Conservation (phyloP, 2,888 invertebrate species). For the Rhynchonema sp. region DNA sequence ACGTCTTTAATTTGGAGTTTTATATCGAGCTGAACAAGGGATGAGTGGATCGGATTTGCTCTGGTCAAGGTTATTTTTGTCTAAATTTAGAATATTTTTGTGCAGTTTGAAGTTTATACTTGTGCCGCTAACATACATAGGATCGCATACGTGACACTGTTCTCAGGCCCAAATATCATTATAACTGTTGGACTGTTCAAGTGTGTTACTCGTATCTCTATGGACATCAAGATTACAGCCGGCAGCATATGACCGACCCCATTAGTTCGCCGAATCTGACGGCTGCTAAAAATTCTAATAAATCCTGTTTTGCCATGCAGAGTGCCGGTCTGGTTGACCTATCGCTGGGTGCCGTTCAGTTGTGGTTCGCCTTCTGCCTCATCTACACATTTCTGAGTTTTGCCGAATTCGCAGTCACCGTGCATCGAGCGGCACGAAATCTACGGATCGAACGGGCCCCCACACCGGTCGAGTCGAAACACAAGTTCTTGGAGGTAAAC, state of each 20-base stretch:
- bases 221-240: not conserved
- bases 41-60: too few relatives aligned
- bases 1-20: too few relatives aligned
- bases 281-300: not conserved
- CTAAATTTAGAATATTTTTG: not conserved
- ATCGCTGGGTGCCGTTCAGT: not conserved
- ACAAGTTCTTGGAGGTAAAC: too few relatives aligned
- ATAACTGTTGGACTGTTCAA: too few relatives aligned
- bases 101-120: not conserved
- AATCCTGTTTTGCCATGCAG: not conserved
- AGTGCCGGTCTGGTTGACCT: not conserved
- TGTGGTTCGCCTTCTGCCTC: not conserved
- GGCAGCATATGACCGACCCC: not conserved
- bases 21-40: too few relatives aligned
- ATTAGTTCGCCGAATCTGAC: not conserved
- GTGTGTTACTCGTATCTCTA: too few relatives aligned
- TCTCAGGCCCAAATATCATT: too few relatives aligned
- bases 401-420: not conserved
- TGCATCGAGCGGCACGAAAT: too few relatives aligned
- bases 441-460: too few relatives aligned
- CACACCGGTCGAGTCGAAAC: too few relatives aligned
- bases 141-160: too few relatives aligned
- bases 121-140: too few relatives aligned
- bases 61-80: not conserved
- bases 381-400: not conserved